Evolutionary conservation across 2,888 invertebrate species (phyloP), one percentile per base, ranked within the genome.

Genomic region (Urechis unicinctus): DNA sequence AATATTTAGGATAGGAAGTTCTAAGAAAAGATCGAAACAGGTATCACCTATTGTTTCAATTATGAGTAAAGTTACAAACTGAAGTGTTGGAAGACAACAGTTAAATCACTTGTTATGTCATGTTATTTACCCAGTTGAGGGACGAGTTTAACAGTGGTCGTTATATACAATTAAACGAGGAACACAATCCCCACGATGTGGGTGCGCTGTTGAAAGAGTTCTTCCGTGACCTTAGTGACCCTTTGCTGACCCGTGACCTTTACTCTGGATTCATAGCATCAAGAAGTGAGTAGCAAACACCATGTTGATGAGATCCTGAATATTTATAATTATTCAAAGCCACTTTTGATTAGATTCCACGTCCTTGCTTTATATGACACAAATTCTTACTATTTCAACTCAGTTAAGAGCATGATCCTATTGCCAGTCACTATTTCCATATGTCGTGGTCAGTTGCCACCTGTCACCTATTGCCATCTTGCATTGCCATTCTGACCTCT

Each of bases 201-300:
- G 94, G 92, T 6, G 89, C 91, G 0, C 82, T 95, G 43, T 83
- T 95, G 31, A 95, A 95, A 77, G 94, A 94, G 79, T 95, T 88
- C 81, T 86, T 95, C 65, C 81, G 95, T 51, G 94, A 95, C 75
- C 81, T 95, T 43, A 94, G 94, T 0, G 94, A 95, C 74, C 91
- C 94, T 6, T 82, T 95, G 60, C 84, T 95, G 44, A 92, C 92
- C 74, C 84, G 88, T 68, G 90, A 91, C 72, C 84, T 95, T 42
- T 95, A 94, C 77, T 84, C 86, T 53, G 88, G 91, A 61, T 93
- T 95, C 81, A 84, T 95, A 63, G 87, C 88, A 70, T 91, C 92
- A 53, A 91, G 92, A 82, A 89, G 94, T 94, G 80, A 84, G 86
- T 80, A 91, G 93, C 9, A 36, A 17, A 9, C 36, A 17, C 17